Conservation (phyloP, 2,797 vertebrate genomes). For the Sebastolobus altivelis region DNA sequence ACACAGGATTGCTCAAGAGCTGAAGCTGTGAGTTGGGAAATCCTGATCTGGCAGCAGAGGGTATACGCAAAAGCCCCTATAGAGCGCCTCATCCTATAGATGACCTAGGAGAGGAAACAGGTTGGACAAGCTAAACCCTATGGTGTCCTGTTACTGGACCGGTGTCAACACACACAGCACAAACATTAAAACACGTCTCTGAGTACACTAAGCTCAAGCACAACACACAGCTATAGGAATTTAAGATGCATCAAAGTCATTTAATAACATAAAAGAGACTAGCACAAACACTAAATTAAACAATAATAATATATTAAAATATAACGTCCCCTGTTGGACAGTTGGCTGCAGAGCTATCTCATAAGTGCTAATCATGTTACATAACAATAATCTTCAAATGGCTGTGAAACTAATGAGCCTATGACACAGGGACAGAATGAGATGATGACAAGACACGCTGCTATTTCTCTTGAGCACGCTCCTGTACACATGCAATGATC, state of each 20-base stretch:
- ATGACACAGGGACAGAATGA: constrained; percentile 21
- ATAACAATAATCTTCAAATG: constrained; percentile 53
- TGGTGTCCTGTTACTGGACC: constrained; percentile 25
- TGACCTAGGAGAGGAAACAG: constrained; percentile 26
- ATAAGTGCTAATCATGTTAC: constrained; percentile 49
- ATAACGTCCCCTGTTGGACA: constrained; percentile 16
- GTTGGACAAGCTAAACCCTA: constrained; percentile 24
- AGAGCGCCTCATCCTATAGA: constrained; percentile 18
- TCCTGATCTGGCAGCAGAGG: not conserved
- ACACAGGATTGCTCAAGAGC: constrained; percentile 13
- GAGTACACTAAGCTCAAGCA: not conserved
- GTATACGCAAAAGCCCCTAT: not conserved
- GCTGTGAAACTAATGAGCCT: constrained; percentile 39
- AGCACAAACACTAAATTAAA: not conserved
- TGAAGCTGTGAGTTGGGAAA: constrained; percentile 5
- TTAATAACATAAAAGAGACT: not conserved
- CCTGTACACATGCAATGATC: not conserved
- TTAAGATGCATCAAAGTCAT: not conserved
- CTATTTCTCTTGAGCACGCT: not conserved
- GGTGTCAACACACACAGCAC: constrained; percentile 4
- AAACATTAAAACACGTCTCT: constrained; percentile 11
- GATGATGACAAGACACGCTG: constrained; percentile 3
- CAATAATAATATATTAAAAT: not conserved
- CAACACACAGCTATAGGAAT: constrained; percentile 5
- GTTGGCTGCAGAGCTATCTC: constrained; percentile 36